These are phyloP conservation scores for Dolichopus griseipennis DNA, from an alignment of 2,888 invertebrate species.

Conservation along the genomic window DNA sequence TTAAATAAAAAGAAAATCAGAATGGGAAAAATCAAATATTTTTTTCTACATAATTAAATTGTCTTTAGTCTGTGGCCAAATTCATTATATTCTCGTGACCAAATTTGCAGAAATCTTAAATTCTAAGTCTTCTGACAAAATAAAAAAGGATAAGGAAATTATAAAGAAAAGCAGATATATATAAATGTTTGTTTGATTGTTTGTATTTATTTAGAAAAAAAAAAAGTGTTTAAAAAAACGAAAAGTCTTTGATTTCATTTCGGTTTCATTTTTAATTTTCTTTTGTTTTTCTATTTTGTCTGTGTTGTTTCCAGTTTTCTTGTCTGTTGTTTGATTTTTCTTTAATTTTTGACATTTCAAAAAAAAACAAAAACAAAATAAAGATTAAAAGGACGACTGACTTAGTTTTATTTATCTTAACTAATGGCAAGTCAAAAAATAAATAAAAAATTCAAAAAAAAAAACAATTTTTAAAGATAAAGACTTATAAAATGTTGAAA, in stretches of 20 bases:
- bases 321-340: neutral
- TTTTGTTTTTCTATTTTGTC: too few relatives aligned
- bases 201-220: too few relatives aligned
- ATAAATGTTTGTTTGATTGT: too few relatives aligned
- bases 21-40: neutral
- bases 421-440: neutral
- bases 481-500: neutral
- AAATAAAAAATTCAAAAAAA: neutral
- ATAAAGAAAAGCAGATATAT: neutral
- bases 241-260: too few relatives aligned
- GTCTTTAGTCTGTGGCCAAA: neutral
- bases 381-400: neutral
- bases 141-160: neutral
- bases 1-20: neutral
- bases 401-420: neutral
- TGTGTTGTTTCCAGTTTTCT: neutral
- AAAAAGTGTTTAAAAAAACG: too few relatives aligned
- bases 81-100: constrained; percentile 2
- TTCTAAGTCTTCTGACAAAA: too few relatives aligned
- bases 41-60: neutral
- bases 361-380: too few relatives aligned
- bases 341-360: neutral
- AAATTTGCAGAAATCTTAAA: neutral
- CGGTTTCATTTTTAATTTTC: too few relatives aligned
- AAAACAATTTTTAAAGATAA: too few relatives aligned